Conservation (phyloP, 2,113 vertebrate species). For the Ailuropoda melanoleuca region DNA sequence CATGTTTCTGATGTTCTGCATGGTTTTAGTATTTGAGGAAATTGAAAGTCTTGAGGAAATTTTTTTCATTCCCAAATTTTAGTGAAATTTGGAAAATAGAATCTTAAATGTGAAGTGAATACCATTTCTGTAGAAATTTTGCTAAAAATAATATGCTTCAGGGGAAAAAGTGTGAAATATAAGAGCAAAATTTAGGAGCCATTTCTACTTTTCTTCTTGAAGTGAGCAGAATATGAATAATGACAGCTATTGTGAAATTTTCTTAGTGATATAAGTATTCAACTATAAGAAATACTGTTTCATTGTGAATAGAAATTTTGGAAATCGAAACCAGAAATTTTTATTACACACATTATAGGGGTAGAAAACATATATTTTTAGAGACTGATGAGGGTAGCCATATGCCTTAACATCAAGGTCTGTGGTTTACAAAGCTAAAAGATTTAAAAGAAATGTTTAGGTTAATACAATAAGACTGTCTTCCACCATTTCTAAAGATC, state of each 20-base stretch:
- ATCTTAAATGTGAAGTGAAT: neutral
- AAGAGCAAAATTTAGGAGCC: neutral
- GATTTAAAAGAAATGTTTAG: neutral
- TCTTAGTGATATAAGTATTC: neutral
- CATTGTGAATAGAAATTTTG: neutral
- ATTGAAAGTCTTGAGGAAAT: neutral
- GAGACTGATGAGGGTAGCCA: neutral
- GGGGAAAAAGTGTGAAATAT: neutral
- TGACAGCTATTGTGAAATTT: neutral
- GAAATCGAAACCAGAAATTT: neutral
- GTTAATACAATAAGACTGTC: neutral
- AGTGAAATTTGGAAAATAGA: neutral
- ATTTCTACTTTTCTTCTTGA: neutral
- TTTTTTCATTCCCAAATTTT: neutral
- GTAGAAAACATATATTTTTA: slow-evolving; percentile 2
- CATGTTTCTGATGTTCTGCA: neutral
- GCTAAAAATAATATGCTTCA: neutral
- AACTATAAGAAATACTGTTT: neutral
- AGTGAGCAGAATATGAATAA: neutral
- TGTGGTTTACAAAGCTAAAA: neutral
- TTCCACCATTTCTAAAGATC: slow-evolving; percentile 20
- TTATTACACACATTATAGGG: neutral
- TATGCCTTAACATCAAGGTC: neutral
- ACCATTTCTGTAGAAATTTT: neutral
- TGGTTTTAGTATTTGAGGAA: neutral